A percentile compares a stretch with the other conserved stretches of the same genome.
Conservation (phyloP, 2,113 vertebrate species). For the Melanerpes formicivorus region DNA sequence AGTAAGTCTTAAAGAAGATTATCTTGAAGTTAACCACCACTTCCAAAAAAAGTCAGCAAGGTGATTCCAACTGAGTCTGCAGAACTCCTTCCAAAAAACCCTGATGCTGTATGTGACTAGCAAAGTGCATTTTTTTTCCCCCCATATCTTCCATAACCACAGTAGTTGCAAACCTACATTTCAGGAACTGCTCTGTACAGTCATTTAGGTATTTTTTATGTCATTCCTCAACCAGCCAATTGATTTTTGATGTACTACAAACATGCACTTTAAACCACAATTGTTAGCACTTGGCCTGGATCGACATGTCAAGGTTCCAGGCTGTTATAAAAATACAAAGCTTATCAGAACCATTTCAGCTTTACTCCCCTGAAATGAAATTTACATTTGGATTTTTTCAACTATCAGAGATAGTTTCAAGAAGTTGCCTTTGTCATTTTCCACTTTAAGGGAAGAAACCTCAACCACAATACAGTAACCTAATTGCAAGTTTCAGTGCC, state of each 20-base stretch:
- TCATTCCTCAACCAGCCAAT: neutral
- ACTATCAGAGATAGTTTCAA: neutral
- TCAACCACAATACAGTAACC: neutral
- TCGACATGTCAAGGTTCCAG: neutral
- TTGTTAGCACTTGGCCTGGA: neutral
- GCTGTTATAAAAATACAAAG: neutral
- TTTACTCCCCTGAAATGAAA: neutral
- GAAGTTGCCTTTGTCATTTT: neutral
- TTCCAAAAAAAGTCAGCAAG: neutral
- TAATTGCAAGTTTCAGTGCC: neutral
- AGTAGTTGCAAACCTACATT: neutral
- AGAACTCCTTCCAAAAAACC: neutral
- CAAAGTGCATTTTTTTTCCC: neutral
- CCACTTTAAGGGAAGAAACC: neutral
- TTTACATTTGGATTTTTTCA: neutral
- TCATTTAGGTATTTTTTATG: neutral
- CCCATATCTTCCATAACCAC: neutral
- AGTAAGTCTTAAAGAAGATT: neutral
- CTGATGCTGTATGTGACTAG: neutral
- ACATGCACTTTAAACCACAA: constrained; percentile 1
- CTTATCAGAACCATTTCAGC: neutral
- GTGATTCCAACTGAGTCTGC: neutral
- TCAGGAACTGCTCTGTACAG: neutral
- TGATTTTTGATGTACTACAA: constrained; percentile 7
- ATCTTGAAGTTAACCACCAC: neutral